phyloP scores from a whole-genome alignment of 2,888 invertebrate species.

The Diaprepes abbreviatus region DNA sequence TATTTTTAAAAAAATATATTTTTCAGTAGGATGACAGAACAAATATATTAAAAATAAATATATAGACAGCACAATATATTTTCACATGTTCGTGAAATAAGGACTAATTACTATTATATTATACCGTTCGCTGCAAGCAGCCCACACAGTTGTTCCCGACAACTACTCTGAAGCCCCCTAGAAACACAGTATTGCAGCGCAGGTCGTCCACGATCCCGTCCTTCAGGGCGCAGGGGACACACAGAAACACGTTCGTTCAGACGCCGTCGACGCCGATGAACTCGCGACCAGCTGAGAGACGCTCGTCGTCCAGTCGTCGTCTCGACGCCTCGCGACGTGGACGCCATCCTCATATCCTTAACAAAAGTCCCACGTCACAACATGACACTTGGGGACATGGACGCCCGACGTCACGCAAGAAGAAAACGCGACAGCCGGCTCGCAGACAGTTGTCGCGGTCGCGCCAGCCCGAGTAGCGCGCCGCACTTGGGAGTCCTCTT shows the following conservation, averaged over 20 bases:
- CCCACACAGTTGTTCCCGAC: constrained; percentile 1
- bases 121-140: constrained; percentile 3
- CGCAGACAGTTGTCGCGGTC: constrained; percentile 42
- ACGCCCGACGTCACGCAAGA: constrained; percentile 40
- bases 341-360: constrained; percentile 22
- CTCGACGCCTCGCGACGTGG: constrained; percentile 40
- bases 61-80: too few relatives aligned
- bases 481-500: constrained; percentile 32
- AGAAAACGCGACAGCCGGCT: constrained; percentile 40
- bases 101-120: constrained; percentile 15
- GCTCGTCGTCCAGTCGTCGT: constrained; percentile 38
- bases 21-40: too few relatives aligned
- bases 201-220: constrained; percentile 25
- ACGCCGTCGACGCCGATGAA: constrained; percentile 36
- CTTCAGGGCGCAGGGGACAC: constrained; percentile 8
- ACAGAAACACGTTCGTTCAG: constrained; percentile 28
- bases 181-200: constrained; percentile 21
- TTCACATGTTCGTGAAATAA: background rate
- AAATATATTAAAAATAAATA: too few relatives aligned
- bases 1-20: too few relatives aligned
- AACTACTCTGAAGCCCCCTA: constrained; percentile 5
- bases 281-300: constrained; percentile 29
- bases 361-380: constrained; percentile 22
- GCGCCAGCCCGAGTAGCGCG: constrained; percentile 35
- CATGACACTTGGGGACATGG: constrained; percentile 36